Percentiles rank a stretch among this genome's conserved stretches.
Evolutionary conservation across 2,888 invertebrate genomes (phyloP).

Genomic region (Drosophila siamana): DNA sequence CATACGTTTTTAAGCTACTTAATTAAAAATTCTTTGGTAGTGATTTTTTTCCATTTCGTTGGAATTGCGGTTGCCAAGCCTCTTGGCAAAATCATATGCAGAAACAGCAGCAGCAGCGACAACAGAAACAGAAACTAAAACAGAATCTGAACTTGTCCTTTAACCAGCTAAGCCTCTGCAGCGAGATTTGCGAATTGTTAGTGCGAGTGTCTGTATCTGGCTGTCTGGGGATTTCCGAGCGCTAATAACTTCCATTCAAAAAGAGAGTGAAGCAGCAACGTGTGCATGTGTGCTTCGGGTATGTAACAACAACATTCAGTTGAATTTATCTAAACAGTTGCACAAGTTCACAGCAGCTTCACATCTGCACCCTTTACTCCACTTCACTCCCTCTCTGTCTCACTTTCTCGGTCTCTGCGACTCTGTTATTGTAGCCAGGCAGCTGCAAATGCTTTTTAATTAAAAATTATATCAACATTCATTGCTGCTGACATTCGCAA

Average conservation of each 20-base stretch:
- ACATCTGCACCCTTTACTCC: conserved; percentile 2
- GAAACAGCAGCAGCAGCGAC: conserved; percentile 10
- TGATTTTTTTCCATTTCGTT: conserved; percentile 47
- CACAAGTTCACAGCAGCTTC: conserved; percentile 44
- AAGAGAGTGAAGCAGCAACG: conserved; percentile 3
- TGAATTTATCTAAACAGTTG: conserved; percentile 62
- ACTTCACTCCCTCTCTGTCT: conserved; percentile 6
- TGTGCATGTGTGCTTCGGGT: not conserved
- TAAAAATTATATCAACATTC: conserved; percentile 75
- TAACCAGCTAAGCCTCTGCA: conserved; percentile 29
- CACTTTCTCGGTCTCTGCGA: not conserved
- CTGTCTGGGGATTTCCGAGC: conserved; percentile 45
- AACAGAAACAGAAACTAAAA: conserved; percentile 2
- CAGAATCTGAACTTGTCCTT: conserved; percentile 42
- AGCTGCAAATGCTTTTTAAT: conserved; percentile 72
- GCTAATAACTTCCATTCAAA: conserved; percentile 56
- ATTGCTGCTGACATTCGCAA: conserved; percentile 48
- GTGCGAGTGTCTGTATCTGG: conserved; percentile 7
- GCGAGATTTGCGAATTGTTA: conserved; percentile 2
- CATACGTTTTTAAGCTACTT: conserved; percentile 58
- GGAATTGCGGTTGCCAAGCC: conserved; percentile 35
- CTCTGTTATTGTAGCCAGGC: conserved; percentile 16
- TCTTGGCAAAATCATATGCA: conserved; percentile 56
- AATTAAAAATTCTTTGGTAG: conserved; percentile 73
- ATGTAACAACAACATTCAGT: conserved; percentile 21